phyloP scores from a whole-genome alignment of 2,113 vertebrate species.

The Echinops telfairi region DNA sequence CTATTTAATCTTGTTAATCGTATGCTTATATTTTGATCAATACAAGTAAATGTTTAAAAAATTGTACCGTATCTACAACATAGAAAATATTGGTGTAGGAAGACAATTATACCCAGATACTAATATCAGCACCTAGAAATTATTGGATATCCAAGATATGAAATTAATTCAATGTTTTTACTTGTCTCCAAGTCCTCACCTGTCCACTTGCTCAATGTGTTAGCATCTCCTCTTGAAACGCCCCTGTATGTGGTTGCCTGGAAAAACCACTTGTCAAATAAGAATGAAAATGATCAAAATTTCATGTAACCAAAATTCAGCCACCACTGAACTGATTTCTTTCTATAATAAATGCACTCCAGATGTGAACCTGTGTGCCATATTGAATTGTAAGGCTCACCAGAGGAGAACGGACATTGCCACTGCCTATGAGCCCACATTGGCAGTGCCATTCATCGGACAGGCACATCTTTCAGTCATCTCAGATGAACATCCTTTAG shows the following conservation, averaged over 20 bases:
- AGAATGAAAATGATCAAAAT: constrained; percentile 50
- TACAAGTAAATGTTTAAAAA: constrained; percentile 5
- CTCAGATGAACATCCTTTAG: neutral
- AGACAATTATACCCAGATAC: neutral
- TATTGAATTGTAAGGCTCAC: constrained; percentile 26
- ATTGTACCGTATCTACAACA: neutral
- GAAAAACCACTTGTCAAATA: constrained; percentile 41
- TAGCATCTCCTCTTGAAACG: neutral
- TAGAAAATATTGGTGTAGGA: constrained; percentile 29
- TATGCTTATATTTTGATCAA: neutral
- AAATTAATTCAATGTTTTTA: constrained; percentile 31
- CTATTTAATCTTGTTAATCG: constrained; percentile 3
- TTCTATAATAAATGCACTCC: constrained; percentile 11
- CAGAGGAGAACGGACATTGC: neutral
- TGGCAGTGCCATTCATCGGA: neutral
- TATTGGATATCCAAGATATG: neutral
- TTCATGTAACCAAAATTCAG: constrained; percentile 50
- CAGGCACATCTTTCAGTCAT: neutral
- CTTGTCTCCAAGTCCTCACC: neutral
- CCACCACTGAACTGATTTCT: neutral
- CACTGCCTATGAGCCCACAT: neutral
- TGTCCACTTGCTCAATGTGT: constrained; percentile 1
- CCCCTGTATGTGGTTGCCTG: neutral
- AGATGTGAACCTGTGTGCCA: neutral
- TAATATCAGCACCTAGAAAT: constrained; percentile 4